Evolutionary conservation across 1,140 invertebrate species (phyloP).

Genomic region (Anastrepha ludens): DNA sequence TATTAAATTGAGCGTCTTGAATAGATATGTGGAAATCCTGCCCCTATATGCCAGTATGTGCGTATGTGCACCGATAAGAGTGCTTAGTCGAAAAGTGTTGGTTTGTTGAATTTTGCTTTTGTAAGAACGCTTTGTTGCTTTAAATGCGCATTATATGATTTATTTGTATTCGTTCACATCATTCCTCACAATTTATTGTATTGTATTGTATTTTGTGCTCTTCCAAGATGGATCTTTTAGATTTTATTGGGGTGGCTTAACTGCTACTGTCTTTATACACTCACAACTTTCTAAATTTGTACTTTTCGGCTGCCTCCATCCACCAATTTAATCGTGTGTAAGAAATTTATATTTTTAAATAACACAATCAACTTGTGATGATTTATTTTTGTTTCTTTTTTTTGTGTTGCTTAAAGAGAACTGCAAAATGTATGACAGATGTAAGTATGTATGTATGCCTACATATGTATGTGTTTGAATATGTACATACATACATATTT

Average conservation of each 20-base stretch:
- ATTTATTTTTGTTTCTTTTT: slow-evolving; percentile 23
- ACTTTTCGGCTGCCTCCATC: not conserved
- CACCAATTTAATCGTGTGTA: slow-evolving; percentile 43
- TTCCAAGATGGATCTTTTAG: not conserved
- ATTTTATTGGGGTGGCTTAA: slow-evolving; percentile 15
- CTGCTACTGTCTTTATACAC: not conserved
- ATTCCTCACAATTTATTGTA: slow-evolving; percentile 11
- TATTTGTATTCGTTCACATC: slow-evolving; percentile 38
- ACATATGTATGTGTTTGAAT: no score
- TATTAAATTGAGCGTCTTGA: no score
- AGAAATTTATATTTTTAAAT: slow-evolving; percentile 53
- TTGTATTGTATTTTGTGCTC: not conserved
- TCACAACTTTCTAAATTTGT: not conserved
- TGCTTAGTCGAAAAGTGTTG: not conserved
- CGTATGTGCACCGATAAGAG: not conserved
- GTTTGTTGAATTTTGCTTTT: not conserved
- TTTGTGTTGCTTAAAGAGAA: not conserved
- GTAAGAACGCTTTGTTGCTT: slow-evolving; percentile 6
- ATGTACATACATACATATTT: no score
- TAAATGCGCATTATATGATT: slow-evolving; percentile 48
- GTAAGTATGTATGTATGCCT: no score
- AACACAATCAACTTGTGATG: slow-evolving; percentile 29
- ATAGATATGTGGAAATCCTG: no score
- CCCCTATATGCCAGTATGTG: not conserved
- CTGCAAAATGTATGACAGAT: not conserved